Evolutionary conservation across 2,113 vertebrate species (phyloP), one percentile per base, ranked within the genome.

Genomic region (Salvelinus sp.): DNA sequence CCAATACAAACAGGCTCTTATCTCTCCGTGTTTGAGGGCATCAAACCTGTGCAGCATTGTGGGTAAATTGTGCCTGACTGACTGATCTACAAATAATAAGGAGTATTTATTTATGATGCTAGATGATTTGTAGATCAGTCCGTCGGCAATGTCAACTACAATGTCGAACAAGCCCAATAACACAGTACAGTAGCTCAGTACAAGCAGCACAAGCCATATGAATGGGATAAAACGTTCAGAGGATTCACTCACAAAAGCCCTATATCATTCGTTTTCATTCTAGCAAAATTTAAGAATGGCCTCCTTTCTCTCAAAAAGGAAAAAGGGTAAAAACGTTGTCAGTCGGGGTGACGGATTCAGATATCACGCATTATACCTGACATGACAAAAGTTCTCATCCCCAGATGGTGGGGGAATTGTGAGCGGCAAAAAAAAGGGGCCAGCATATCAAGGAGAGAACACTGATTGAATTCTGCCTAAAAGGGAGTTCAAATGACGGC

Each of bases 331-430:
- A 63, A 25, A 22, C 6, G 62, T 18, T 63, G 60, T 69, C 20
- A 0, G 68, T 80, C 2, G 38, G 38, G 38, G 78, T 50, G 71
- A 75, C 79, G 82, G 86, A 91, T 91, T 90, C 82, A 90, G 82
- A 88, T 90, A 90, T 88, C 87, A 81, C 81, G 88, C 88, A 86
- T 90, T 90, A 91, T 79, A 87, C 87, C 85, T 90, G 83, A 90
- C 83, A 89, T 79, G 85, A 91, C 82, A 90, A 76, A 90, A 90
- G 83, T 78, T 83, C 75, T 76, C 78, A 38, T 81, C 81, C 83
- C 79, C 76, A 82, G 84, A 86, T 88, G 87, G 84, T 71, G 76
- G 70, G 75, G 78, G 86, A 84, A 88, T 85, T 85, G 79, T 81
- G 76, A 60, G 82, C 82, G 83, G 85, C 85, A 89, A 89, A 88